phyloP scores from a whole-genome alignment of 2,888 invertebrate genomes.

The Polymixis flavicincta region DNA sequence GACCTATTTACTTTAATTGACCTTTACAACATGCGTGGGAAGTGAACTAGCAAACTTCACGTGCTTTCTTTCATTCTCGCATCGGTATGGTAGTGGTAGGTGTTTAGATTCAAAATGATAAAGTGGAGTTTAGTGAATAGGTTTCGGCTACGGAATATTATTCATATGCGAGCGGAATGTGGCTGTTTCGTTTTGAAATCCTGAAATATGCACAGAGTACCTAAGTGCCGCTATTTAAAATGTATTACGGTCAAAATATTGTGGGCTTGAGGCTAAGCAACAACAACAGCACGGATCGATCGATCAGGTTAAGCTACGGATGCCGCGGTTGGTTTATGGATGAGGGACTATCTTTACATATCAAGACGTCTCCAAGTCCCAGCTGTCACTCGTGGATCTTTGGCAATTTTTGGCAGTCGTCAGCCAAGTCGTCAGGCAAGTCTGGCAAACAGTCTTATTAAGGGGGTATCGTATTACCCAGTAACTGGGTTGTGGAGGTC shows the following conservation, averaged over 20 bases:
- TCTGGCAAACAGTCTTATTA: too few species aligned
- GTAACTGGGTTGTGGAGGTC: too few species aligned
- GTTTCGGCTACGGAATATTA: slow-evolving; percentile 27
- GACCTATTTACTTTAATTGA: slow-evolving; percentile 60
- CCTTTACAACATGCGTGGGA: slow-evolving; percentile 51
- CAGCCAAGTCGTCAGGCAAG: too few species aligned
- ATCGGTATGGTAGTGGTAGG: slow-evolving; percentile 16
- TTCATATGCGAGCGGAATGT: slow-evolving; percentile 13
- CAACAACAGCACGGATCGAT: too few species aligned
- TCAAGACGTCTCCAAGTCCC: too few species aligned
- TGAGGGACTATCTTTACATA: too few species aligned
- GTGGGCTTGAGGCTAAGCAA: too few species aligned
- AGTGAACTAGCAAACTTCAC: slow-evolving; percentile 44
- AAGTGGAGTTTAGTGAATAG: slow-evolving; percentile 15
- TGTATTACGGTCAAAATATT: slow-evolving; percentile 19
- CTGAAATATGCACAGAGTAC: slow-evolving; percentile 28
- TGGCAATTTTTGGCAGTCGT: too few species aligned
- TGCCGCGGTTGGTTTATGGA: too few species aligned
- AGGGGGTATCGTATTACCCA: too few species aligned
- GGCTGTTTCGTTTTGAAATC: slow-evolving; percentile 29
- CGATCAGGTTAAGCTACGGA: too few species aligned
- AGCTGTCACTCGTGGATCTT: too few species aligned
- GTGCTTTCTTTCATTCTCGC: slow-evolving; percentile 40
- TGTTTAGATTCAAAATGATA: slow-evolving; percentile 43
- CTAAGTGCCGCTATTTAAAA: slow-evolving; percentile 28